Evolutionary conservation across 2,113 vertebrate genomes (phyloP).

Genomic region (human): DNA sequence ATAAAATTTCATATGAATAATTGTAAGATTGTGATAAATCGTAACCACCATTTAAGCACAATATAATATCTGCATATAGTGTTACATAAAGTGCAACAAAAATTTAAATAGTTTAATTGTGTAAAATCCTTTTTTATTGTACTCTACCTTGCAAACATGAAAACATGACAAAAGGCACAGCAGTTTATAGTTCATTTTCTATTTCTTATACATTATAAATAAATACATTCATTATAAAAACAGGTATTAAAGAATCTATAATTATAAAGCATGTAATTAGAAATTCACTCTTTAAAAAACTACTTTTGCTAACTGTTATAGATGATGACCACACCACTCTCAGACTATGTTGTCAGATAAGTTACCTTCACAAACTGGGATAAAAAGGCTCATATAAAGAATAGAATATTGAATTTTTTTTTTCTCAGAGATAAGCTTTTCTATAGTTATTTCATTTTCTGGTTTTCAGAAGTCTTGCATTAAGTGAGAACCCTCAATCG

Average conservation of each 20-base stretch:
- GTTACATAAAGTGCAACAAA: background rate
- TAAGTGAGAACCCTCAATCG: slow-evolving; percentile 85
- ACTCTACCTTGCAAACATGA: background rate
- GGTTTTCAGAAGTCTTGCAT: slow-evolving; percentile 86
- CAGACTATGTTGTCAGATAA: slow-evolving; percentile 37
- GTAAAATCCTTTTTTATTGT: slow-evolving; percentile 22
- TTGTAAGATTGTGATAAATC: slow-evolving; percentile 33
- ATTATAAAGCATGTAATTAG: slow-evolving; percentile 15
- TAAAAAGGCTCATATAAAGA: slow-evolving; percentile 41
- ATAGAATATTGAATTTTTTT: slow-evolving; percentile 68
- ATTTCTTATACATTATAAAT: slow-evolving; percentile 2
- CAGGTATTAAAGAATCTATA: background rate
- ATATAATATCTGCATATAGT: background rate
- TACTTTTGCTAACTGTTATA: background rate
- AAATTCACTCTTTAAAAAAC: slow-evolving; percentile 54
- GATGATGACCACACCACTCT: slow-evolving; percentile 9
- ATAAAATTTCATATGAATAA: slow-evolving; percentile 47
- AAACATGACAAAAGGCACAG: background rate
- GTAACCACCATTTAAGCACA: slow-evolving; percentile 23
- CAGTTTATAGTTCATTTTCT: background rate
- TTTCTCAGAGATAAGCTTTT: slow-evolving; percentile 71
- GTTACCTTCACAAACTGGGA: slow-evolving; percentile 63
- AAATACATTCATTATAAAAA: background rate
- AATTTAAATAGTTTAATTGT: slow-evolving; percentile 21
- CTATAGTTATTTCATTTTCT: slow-evolving; percentile 86